Base-by-base conservation (phyloP, 1,140 invertebrate species). In the Drepana arcuata region DNA sequence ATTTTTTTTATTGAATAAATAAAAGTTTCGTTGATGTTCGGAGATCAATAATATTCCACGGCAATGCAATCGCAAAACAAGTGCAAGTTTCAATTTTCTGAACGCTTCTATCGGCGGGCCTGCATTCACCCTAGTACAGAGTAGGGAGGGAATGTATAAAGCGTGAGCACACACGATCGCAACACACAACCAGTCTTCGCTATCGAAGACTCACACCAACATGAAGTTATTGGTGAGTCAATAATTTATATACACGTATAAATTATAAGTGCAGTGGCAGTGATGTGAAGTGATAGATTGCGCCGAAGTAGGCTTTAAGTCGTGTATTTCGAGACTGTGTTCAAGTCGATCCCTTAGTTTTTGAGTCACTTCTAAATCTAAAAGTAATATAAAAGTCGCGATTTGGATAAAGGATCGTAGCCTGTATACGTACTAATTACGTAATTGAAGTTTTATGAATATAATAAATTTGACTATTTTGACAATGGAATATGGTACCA, bases 191-290 rank as follows among this genome's bases (percentile, higher is more conserved):
- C 66, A 70, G 75, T 80, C 75, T 78, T 78, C 75, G 75, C 60
- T 68, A 41, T 49, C 38, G 72, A 63, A 75, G 75, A 80, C 72
- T 50, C 50, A 41, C 36, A 58, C 59, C 75, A 78, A 73, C 69
- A 80, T 80, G 75, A 80, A 80, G 73, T 56, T 64, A 41, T 60
- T 64, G 75, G 75, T 80, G 65, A 80, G 75, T 79, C 47, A 14
- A 46, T n/a, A n/a, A n/a, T n/a, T n/a, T n/a, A n/a, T n/a, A n/a
- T n/a, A n/a, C n/a, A n/a, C n/a, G n/a, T n/a, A n/a, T n/a, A n/a
- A n/a, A n/a, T n/a, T n/a, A n/a, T n/a, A n/a, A n/a, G n/a, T n/a
- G n/a, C n/a, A n/a, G n/a, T n/a, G 25, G 38, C 24, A 55, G 65
- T 63, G 53, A 36, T 63, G 59, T 62, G 61, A 42, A 61, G 60